Base-by-base conservation (phyloP, 2,888 invertebrate species). In the Neocrepidodera transversa region DNA sequence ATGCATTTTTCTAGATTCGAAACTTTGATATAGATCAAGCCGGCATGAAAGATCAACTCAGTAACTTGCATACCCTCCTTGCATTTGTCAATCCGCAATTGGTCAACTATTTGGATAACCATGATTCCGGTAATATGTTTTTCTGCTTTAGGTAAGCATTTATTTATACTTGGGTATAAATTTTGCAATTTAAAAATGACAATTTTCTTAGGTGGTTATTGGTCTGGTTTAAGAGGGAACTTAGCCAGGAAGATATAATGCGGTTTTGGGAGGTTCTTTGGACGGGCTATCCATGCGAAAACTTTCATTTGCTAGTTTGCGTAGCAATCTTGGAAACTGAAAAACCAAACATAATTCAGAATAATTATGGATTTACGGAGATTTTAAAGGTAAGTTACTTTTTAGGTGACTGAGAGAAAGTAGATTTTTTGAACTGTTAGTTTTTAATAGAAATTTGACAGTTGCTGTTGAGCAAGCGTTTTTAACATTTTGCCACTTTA, bases 1-100 rank as follows among this genome's bases (percentile, higher is more conserved):
- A 17, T 16, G 53, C 7, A 54, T 23, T 71, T 71, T n/a, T 36
- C 49, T 48, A 72, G 71, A 70, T 66, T 32, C 85, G 86, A 10
- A 99, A 99, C 82, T 99, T 99, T 81, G 96, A 97, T 76, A 90
- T 97, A 81, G 97, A 97, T 81, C 97, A 98, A 79, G 90, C 92
- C 1, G 93, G 95, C 50, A 99, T 98, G 92, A 97, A 97, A 80
- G 86, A 86, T 48, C 98, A 99, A 77, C 83, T 99, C 58, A 83
- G 86, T 16, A 92, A 97, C 74, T 82, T 98, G 43, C 90, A 93
- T 69, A 88, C 88, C 35, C 81, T 99, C 54, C 79, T 97, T 10
- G 84, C 87, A 67, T 90, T 94, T 71, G 86, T 91, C 13, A 92
- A 93, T 75, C 95, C 95, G 0, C 87, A 88, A 60, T 84, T 99